These are phyloP conservation scores for Nyleta sp. DNA, from an alignment of 2,888 invertebrate genomes.

Conservation along the genomic window DNA sequence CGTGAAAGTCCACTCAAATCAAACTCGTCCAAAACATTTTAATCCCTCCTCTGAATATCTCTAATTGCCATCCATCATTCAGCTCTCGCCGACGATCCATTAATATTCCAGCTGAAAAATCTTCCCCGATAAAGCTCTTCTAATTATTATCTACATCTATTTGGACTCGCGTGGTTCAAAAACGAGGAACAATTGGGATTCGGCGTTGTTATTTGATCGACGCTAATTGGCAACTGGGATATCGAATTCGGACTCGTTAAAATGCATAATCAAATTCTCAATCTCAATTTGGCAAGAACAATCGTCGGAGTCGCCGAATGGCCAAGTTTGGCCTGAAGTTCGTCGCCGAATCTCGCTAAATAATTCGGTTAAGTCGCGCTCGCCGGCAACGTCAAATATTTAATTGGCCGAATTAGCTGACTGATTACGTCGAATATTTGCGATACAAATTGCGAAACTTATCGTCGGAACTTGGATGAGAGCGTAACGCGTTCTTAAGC, in stretches of 20 bases:
- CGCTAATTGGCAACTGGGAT: not conserved
- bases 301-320: no score
- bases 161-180: not conserved
- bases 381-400: not conserved
- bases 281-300: no score
- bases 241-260: no score
- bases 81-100: not conserved
- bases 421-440: not conserved
- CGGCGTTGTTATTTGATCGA: not conserved
- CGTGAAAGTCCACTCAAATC: no score
- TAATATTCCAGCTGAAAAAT: not conserved
- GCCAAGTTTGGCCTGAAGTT: no score
- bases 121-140: not conserved
- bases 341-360: no score
- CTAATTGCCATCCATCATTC: conserved; percentile 15
- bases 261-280: no score
- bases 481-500: conserved; percentile 14
- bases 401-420: not conserved
- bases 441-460: not conserved
- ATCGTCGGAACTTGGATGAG: conserved; percentile 7
- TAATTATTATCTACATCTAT: not conserved
- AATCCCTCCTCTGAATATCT: not conserved
- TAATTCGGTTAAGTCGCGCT: no score
- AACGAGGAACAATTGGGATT: not conserved
- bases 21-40: no score